These are phyloP conservation scores for Zhuqinia jingwanae DNA, from an alignment of 2,888 invertebrate genomes.

Conservation along the genomic window DNA sequence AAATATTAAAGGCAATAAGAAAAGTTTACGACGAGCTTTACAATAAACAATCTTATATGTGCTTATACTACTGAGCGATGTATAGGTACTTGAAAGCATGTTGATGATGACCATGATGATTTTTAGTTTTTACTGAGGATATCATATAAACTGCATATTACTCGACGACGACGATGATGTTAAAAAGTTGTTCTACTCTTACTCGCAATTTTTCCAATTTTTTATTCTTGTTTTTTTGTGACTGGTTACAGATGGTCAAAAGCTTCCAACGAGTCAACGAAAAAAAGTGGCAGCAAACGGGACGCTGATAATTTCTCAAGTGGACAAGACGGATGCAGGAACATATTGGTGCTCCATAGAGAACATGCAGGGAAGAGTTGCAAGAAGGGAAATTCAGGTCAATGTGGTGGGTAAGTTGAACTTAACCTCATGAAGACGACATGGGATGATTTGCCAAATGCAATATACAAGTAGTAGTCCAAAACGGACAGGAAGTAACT, in stretches of 20 bases:
- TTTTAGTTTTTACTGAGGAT: slow-evolving; percentile 2
- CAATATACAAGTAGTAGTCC: not conserved
- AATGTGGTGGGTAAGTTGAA: slow-evolving; percentile 87
- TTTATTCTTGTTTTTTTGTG: not conserved
- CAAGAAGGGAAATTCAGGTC: slow-evolving; percentile 88
- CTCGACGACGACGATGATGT: not conserved
- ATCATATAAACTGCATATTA: too few species aligned
- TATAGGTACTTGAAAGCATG: not conserved
- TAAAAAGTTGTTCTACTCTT: not conserved
- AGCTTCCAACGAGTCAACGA: slow-evolving; percentile 78
- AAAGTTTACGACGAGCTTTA: slow-evolving; percentile 52
- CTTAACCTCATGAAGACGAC: slow-evolving; percentile 36
- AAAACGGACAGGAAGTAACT: not conserved
- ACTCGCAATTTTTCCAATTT: not conserved
- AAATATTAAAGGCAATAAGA: slow-evolving; percentile 76
- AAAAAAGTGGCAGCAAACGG: slow-evolving; percentile 83
- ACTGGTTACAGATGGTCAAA: slow-evolving; percentile 73
- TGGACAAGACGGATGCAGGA: slow-evolving; percentile 89
- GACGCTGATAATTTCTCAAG: slow-evolving; percentile 87
- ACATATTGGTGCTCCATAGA: slow-evolving; percentile 91
- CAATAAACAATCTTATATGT: too few species aligned
- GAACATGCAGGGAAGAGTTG: slow-evolving; percentile 89
- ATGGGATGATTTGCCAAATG: not conserved
- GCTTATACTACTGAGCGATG: too few species aligned
- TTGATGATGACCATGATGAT: slow-evolving; percentile 29